phyloP scores from a whole-genome alignment of 2,888 invertebrate genomes.

The Macrophya annulata region DNA sequence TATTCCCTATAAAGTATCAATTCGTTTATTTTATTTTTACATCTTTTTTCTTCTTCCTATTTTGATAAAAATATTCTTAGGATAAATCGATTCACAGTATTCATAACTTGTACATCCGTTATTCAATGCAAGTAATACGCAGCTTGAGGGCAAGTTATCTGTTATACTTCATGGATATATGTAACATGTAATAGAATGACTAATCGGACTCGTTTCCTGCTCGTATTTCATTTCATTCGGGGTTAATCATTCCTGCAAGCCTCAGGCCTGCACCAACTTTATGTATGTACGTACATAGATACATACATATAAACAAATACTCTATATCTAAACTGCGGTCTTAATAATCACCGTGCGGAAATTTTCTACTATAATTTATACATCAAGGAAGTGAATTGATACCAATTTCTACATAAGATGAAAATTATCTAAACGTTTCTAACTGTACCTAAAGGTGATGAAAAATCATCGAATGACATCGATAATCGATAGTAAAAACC shows the following conservation, averaged over 20 bases:
- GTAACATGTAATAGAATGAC: slow-evolving; percentile 48
- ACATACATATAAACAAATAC: slow-evolving; percentile 22
- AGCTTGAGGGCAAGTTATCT: slow-evolving; percentile 34
- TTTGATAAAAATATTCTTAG: background rate
- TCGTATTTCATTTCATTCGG: slow-evolving; percentile 51
- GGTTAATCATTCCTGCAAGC: slow-evolving; percentile 44
- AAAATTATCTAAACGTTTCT: too few relatives aligned
- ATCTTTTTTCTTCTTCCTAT: background rate
- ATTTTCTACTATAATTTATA: background rate
- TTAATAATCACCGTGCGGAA: slow-evolving; percentile 4
- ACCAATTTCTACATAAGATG: background rate
- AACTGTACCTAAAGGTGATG: too few relatives aligned
- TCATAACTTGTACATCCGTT: background rate
- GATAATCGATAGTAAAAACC: too few relatives aligned
- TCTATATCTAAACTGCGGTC: background rate
- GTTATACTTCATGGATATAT: background rate
- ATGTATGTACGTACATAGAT: too few relatives aligned
- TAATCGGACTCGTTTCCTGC: slow-evolving; percentile 50
- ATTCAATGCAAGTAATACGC: slow-evolving; percentile 22
- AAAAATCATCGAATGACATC: too few relatives aligned
- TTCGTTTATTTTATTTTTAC: background rate
- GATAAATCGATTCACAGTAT: background rate
- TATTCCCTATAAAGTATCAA: background rate
- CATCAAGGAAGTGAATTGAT: background rate
- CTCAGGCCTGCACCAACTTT: background rate